phyloP scores from a whole-genome alignment of 2,888 invertebrate species.

The Ferrisia virgata region DNA sequence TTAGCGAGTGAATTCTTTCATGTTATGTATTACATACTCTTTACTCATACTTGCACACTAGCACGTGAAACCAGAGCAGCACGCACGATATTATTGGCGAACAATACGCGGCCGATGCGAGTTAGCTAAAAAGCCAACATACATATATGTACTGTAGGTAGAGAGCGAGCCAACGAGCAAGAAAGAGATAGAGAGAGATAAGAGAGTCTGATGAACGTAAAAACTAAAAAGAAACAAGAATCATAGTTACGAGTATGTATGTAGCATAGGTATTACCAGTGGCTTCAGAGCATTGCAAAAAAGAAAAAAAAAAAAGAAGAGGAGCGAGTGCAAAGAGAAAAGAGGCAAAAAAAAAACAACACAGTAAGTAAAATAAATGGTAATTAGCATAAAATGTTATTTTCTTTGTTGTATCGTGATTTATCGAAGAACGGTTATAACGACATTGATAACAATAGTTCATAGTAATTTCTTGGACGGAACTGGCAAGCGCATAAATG shows the following conservation, averaged over 20 bases:
- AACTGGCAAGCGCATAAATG: conserved; percentile 38
- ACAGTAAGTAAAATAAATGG: conserved; percentile 41
- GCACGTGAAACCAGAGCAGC: background rate
- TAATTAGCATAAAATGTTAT: conserved; percentile 45
- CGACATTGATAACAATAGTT: conserved; percentile 45
- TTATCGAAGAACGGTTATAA: conserved; percentile 44
- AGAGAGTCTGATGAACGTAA: too few species aligned
- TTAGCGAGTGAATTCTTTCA: too few species aligned
- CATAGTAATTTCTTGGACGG: conserved; percentile 42
- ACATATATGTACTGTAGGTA: background rate
- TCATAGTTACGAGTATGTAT: too few species aligned
- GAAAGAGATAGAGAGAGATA: background rate
- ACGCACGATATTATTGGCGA: background rate
- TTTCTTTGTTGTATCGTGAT: conserved; percentile 42
- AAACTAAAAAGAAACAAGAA: too few species aligned
- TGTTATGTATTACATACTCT: too few species aligned
- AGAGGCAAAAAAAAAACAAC: conserved; percentile 2
- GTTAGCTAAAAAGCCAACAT: background rate
- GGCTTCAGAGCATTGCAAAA: background rate
- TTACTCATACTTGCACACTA: background rate
- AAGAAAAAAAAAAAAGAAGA: background rate
- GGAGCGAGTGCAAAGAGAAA: background rate
- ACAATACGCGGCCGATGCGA: background rate
- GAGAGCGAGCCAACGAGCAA: background rate
- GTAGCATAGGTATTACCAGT: too few species aligned